Percentiles rank a stretch among this genome's conserved stretches.
Evolutionary conservation across 2,113 vertebrate species (phyloP).

Genomic region (Nibea coibor): DNA sequence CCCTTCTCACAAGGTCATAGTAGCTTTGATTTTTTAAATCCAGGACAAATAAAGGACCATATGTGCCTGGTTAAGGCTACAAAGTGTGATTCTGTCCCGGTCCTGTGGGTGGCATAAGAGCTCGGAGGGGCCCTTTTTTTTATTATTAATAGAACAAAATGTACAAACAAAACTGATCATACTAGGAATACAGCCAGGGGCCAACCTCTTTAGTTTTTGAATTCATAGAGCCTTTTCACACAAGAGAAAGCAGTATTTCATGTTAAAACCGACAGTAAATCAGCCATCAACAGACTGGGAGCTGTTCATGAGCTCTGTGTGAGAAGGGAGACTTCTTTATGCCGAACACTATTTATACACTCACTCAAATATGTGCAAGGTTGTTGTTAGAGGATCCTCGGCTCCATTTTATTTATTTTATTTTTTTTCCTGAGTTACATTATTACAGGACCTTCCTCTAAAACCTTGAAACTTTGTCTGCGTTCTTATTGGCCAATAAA

Average conservation of each 20-base stretch:
- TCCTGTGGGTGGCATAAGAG: constrained; percentile 77
- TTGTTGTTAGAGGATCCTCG: constrained; percentile 16
- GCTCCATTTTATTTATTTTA: constrained; percentile 21
- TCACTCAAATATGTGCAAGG: constrained; percentile 27
- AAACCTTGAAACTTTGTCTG: constrained; percentile 78
- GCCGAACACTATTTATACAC: constrained; percentile 26
- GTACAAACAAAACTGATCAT: background rate
- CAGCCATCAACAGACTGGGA: background rate
- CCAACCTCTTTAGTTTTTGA: background rate
- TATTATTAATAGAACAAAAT: background rate
- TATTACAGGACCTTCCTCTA: constrained; percentile 53
- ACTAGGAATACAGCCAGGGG: background rate
- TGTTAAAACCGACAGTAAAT: background rate
- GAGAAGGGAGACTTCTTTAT: constrained; percentile 1
- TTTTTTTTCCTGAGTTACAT: constrained; percentile 42
- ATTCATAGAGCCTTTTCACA: background rate
- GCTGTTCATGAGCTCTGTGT: background rate
- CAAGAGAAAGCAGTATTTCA: background rate
- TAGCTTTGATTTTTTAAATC: constrained; percentile 19
- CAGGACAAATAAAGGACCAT: background rate
- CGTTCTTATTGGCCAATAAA: constrained; percentile 73
- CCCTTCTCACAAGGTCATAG: constrained; percentile 13
- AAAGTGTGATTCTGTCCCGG: constrained; percentile 11
- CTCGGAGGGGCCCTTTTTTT: constrained; percentile 67
- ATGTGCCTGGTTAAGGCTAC: background rate